Percentiles rank a stretch among this genome's conserved stretches.
Evolutionary conservation across 1,140 invertebrate genomes (phyloP).

Genomic region (Eciton burchellii): DNA sequence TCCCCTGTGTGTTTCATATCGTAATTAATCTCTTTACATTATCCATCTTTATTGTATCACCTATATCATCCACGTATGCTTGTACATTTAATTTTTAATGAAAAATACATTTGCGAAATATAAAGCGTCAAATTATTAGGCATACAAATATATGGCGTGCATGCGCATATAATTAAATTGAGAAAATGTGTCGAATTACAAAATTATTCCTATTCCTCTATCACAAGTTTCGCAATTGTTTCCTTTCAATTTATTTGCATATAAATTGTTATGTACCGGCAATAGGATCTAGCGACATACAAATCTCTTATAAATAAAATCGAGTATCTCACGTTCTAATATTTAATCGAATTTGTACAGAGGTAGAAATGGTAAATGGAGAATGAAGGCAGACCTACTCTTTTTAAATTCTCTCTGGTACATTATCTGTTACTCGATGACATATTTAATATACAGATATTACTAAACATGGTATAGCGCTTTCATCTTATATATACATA

Average conservation of each 20-base stretch:
- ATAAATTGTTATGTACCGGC: not conserved
- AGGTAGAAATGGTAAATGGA: constrained; percentile 11
- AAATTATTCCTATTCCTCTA: constrained; percentile 62
- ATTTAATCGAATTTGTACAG: constrained; percentile 50
- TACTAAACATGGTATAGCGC: not conserved
- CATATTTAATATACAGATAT: constrained; percentile 17
- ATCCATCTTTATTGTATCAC: too few relatives aligned
- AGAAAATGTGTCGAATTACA: constrained; percentile 8
- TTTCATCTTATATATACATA: too few relatives aligned
- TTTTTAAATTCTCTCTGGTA: constrained; percentile 9
- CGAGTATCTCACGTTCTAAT: constrained; percentile 60
- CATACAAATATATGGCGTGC: too few relatives aligned
- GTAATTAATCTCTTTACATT: too few relatives aligned
- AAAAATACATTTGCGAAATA: too few relatives aligned
- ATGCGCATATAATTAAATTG: not conserved
- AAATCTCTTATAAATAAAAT: not conserved
- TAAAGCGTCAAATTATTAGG: too few relatives aligned
- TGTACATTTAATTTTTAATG: too few relatives aligned
- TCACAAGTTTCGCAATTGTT: constrained; percentile 33
- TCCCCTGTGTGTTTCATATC: too few relatives aligned
- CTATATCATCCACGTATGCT: too few relatives aligned
- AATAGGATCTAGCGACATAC: too few relatives aligned
- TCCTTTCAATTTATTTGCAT: not conserved
- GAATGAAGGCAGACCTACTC: not conserved
- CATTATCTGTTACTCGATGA: constrained; percentile 8